Evolutionary conservation across 2,888 invertebrate genomes (phyloP), one percentile per base, ranked within the genome.

Genomic region (Tetrapedia diversipes): DNA sequence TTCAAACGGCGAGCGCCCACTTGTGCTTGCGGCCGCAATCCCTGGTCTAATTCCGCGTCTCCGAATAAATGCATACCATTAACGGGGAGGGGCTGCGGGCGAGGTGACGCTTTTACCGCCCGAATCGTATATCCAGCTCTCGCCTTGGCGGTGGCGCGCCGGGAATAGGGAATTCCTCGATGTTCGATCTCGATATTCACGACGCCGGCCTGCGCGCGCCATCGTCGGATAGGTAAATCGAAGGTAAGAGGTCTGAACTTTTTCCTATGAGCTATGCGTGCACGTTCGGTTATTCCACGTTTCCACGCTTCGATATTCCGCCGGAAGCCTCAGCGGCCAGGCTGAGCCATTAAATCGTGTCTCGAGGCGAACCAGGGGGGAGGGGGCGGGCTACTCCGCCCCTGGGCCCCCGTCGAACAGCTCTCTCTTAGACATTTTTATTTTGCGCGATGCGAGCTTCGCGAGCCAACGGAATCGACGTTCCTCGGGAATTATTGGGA

Each of bases 31-130:
- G 68, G 79, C 81, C 83, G 80, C 86, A 84, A 86, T 87, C 85
- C 83, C 83, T 84, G 87, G 75, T 88, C 88, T 88, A 89, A 88
- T 88, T 87, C 88, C 81, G 79, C 83, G 77, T 78, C 85, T 82
- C 69, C 87, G 87, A 88, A 88, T 89, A 89, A 88, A 88, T 88
- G 87, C 87, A 89, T 89, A 88, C 82, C 80, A 89, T 88, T 84
- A 88, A 88, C 85, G 81, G 79, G 56, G 74, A 24, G 37, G 53
- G 61, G 57, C n/a, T n/a, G n/a, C n/a, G n/a, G 69, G 68, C 29
- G 67, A 57, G 57, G 68, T 67, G 85, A 81, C 78, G 82, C 82
- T 86, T 86, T 84, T 82, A 85, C 85, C 83, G 80, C 73, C 76
- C 61, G 81, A 86, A 77, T 82, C 82, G 80, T 77, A 81, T 80